Evolutionary conservation across 2,888 invertebrate genomes (phyloP).

Genomic region (Opisthograptis luteolata): DNA sequence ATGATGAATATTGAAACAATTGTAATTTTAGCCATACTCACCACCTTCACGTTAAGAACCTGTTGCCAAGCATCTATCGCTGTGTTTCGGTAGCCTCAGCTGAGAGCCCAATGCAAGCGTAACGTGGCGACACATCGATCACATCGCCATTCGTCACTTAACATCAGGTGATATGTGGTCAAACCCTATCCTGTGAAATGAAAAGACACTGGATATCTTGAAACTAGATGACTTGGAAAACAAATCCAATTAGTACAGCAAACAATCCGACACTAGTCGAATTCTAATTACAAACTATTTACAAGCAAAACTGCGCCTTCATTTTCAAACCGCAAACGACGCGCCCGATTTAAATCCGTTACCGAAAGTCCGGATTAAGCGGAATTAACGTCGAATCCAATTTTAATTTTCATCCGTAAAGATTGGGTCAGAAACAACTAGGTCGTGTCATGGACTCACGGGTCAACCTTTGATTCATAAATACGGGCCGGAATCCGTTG

Average conservation of each 20-base stretch:
- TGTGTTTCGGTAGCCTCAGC: too few relatives aligned
- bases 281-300: background rate
- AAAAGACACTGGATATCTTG: background rate
- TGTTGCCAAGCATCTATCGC: too few relatives aligned
- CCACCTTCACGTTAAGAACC: too few relatives aligned
- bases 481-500: slow-evolving; percentile 10
- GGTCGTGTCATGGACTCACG: slow-evolving; percentile 39
- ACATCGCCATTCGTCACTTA: too few relatives aligned
- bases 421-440: slow-evolving; percentile 40
- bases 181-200: background rate
- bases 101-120: too few relatives aligned
- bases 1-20: too few relatives aligned
- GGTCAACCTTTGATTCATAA: slow-evolving; percentile 36
- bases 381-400: slow-evolving; percentile 25
- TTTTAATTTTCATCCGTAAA: slow-evolving; percentile 36
- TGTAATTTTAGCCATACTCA: too few relatives aligned
- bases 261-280: too few relatives aligned
- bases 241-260: too few relatives aligned
- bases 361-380: slow-evolving; percentile 20
- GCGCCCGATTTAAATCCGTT: slow-evolving; percentile 21
- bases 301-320: slow-evolving; percentile 7
- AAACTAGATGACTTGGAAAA: too few relatives aligned
- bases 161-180: too few relatives aligned
- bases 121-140: too few relatives aligned
- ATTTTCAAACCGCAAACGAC: slow-evolving; percentile 9